Evolutionary conservation across 2,888 invertebrate species (phyloP), one percentile per base, ranked within the genome.

Genomic region (Aphodius granarius): DNA sequence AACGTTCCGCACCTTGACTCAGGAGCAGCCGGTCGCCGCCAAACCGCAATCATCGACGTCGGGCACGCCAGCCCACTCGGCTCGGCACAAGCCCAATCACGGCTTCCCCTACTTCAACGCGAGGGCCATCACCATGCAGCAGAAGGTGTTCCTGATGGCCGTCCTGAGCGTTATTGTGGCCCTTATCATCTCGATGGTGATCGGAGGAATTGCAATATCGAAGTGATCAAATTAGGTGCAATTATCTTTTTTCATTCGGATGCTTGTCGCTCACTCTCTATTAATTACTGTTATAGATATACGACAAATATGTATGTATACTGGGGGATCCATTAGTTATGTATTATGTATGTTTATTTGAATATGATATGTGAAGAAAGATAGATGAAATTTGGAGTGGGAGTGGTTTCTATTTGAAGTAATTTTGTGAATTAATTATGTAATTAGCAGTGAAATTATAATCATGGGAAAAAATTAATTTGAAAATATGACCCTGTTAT

Each of bases 1-100:
- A 81, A 90, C 91, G 74, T 90, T 94, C 84, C 87, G 89, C 72
- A 91, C 89, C 70, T 80, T 84, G 80, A 84, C 86, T 75, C 82
- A 83, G 70, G 88, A 87, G 83, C 85, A 86, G 43, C 83, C 79
- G 18, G 84, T 87, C 80, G 85, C 88, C 64, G 81, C 88, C 70
- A 85, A 87, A 79, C 81, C 85, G 74, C 81, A 87, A 63, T 76
- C 84, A 18, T 78, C 82, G 63, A 78, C 78, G 63, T 79, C 76
- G 19, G 78, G 78, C 20, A 81, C 82, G 19, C 81, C 83, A 2
- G 77, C 80, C 19, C 82, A 83, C 70, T 74, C 77, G 13, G 79
- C 81, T 76, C 79, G 79, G 65, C 72, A 77, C 70, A 76, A 73
- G 66, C 63, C 63, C 15, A 78, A 80, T 19, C 75, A 77, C 9